Evolutionary conservation across 2,113 vertebrate genomes (phyloP).

Genomic region (Ophthalmolycus amberensis): DNA sequence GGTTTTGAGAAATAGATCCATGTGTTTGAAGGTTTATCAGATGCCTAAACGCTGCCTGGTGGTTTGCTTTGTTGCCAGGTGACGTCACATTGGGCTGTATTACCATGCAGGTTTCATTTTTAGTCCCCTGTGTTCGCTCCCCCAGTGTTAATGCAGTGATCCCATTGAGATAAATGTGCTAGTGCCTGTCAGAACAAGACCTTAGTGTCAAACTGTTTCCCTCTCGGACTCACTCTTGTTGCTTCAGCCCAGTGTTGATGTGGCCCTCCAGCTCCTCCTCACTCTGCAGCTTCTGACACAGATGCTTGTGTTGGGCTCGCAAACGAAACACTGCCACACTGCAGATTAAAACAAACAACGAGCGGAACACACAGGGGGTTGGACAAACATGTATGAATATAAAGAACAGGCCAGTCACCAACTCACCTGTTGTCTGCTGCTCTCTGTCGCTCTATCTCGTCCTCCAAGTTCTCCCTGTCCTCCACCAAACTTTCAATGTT

Average conservation of each 20-base stretch:
- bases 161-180: not conserved
- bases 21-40: slow-evolving; percentile 3
- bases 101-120: not conserved
- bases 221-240: slow-evolving; percentile 84
- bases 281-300: slow-evolving; percentile 80
- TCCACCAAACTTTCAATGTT: slow-evolving; percentile 74
- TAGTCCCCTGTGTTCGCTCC: not conserved
- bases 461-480: slow-evolving; percentile 81
- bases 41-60: not conserved
- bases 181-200: not conserved
- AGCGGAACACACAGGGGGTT: slow-evolving; percentile 3
- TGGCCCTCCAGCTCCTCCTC: slow-evolving; percentile 82
- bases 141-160: slow-evolving; percentile 8
- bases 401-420: not conserved
- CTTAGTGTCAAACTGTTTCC: slow-evolving; percentile 19
- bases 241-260: slow-evolving; percentile 70
- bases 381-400: not conserved
- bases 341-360: slow-evolving; percentile 23
- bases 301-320: slow-evolving; percentile 69
- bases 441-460: slow-evolving; percentile 77
- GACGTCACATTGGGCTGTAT: not conserved
- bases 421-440: slow-evolving; percentile 84
- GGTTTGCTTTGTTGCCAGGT: not conserved
- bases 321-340: slow-evolving; percentile 85
- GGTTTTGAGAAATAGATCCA: not conserved